A percentile compares a stretch with the other conserved stretches of the same genome.
Conservation (phyloP, 2,797 vertebrate species). For the Falco berigora region DNA sequence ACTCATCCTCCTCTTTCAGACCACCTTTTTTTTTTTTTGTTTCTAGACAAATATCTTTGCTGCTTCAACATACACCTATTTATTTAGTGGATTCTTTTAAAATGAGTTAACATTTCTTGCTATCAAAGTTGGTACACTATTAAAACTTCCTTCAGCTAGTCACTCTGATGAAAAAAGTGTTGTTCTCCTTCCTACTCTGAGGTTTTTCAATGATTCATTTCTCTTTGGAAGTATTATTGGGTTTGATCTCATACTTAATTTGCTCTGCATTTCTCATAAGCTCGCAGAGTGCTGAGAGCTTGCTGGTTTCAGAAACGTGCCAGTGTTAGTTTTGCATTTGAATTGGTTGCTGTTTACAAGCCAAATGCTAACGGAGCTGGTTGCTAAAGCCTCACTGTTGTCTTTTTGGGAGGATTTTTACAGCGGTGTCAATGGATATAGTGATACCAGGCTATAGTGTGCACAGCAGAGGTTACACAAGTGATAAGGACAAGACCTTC, state of each 20-base stretch:
- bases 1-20: background rate
- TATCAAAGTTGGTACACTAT: background rate
- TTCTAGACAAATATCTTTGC: background rate
- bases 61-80: background rate
- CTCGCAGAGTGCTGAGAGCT: background rate
- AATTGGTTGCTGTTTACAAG: background rate
- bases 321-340: background rate
- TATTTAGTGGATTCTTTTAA: background rate
- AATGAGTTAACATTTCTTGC: background rate
- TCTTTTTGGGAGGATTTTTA: background rate
- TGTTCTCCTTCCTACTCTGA: background rate
- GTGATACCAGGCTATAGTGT: background rate
- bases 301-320: background rate
- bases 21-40: background rate
- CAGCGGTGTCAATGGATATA: background rate
- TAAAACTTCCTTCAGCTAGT: background rate
- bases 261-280: background rate
- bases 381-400: background rate
- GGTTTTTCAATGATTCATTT: conserved; percentile 7
- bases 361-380: background rate
- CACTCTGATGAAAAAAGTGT: background rate
- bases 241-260: conserved; percentile 31
- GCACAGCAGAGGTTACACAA: background rate
- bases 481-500: background rate
- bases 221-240: background rate